Conservation (phyloP, 2,797 vertebrate species). For the Leucoraja ocellata region DNA sequence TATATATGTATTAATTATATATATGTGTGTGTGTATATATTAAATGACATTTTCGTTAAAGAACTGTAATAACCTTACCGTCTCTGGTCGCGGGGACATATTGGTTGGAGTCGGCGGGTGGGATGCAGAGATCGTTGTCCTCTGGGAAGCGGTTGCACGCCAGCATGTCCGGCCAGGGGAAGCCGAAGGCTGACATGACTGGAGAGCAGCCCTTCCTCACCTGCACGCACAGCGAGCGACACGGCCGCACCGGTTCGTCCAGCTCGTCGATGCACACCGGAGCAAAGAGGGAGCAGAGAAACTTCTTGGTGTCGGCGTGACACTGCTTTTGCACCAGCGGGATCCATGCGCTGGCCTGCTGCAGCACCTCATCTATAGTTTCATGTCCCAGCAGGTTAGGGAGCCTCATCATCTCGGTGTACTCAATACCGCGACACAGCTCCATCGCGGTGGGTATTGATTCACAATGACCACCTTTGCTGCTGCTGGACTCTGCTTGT, state of each 20-base stretch:
- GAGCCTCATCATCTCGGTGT: constrained; percentile 81
- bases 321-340: constrained; percentile 93
- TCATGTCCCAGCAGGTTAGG: constrained; percentile 96
- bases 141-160: constrained; percentile 83
- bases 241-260: constrained; percentile 90
- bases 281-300: constrained; percentile 93
- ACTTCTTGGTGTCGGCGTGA: constrained; percentile 88
- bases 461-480: constrained; percentile 86
- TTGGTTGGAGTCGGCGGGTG: constrained; percentile 70
- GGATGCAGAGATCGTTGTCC: constrained; percentile 93
- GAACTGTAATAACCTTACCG: no score
- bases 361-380: constrained; percentile 87
- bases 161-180: constrained; percentile 94
- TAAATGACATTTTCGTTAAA: no score
- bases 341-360: constrained; percentile 94
- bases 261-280: constrained; percentile 89
- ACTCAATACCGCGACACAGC: constrained; percentile 88
- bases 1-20: no score
- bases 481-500: constrained; percentile 71
- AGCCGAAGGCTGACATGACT: constrained; percentile 93
- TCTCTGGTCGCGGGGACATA: constrained; percentile 61
- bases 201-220: constrained; percentile 85
- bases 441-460: constrained; percentile 78
- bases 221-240: constrained; percentile 84
- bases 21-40: no score